Percentiles rank a stretch among this genome's conserved stretches.
Evolutionary conservation across 2,888 invertebrate genomes (phyloP).

Genomic region (Scelioninae gen. 1): DNA sequence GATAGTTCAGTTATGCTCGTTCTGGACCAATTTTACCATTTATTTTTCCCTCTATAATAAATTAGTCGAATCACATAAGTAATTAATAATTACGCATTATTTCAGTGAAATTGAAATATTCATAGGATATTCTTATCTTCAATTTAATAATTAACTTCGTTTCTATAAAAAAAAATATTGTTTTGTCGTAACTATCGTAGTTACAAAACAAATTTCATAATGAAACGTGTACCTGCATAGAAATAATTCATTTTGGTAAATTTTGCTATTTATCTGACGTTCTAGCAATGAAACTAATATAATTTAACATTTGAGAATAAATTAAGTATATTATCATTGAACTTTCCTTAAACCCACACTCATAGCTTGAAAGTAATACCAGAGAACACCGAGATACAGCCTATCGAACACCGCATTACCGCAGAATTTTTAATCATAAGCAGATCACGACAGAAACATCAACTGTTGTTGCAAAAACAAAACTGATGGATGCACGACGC

Average conservation of each 20-base stretch:
- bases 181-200: background rate
- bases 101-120: too few relatives aligned
- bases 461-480: constrained; percentile 22
- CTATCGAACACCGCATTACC: constrained; percentile 5
- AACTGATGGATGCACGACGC: constrained; percentile 56
- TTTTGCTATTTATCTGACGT: background rate
- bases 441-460: constrained; percentile 19
- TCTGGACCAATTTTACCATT: too few relatives aligned
- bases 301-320: constrained; percentile 25
- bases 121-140: too few relatives aligned
- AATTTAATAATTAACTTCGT: too few relatives aligned
- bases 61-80: too few relatives aligned
- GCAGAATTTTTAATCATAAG: constrained; percentile 34
- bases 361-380: constrained; percentile 7
- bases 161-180: too few relatives aligned
- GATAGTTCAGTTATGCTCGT: too few relatives aligned
- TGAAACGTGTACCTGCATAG: background rate
- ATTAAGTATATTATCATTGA: constrained; percentile 23
- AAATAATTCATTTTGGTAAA: background rate
- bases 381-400: background rate
- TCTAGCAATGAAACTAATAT: constrained; percentile 13
- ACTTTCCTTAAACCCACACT: constrained; percentile 1
- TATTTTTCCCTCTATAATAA: too few relatives aligned
- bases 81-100: too few relatives aligned
- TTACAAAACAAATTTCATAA: background rate